Evolutionary conservation across 2,113 vertebrate genomes (phyloP).

Genomic region (Leuciscus idus): DNA sequence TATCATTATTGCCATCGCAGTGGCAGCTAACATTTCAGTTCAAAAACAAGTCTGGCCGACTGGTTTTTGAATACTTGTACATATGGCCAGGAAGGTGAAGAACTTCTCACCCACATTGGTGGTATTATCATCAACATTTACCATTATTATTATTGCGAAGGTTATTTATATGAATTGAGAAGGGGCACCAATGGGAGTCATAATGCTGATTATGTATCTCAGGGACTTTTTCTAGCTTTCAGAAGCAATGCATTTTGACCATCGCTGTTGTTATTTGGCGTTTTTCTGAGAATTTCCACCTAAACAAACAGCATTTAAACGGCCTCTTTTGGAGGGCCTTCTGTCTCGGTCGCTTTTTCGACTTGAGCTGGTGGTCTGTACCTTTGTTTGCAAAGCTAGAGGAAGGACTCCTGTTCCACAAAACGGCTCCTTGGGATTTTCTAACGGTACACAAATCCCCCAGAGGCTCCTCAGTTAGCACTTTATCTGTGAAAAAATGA

Average conservation of each 20-base stretch:
- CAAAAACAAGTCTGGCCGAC: constrained; percentile 37
- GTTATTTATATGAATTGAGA: constrained; percentile 64
- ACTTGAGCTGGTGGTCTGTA: constrained; percentile 54
- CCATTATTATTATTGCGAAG: constrained; percentile 49
- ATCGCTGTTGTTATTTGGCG: constrained; percentile 72
- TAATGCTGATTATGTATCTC: constrained; percentile 78
- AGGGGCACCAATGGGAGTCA: constrained; percentile 68
- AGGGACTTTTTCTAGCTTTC: constrained; percentile 81
- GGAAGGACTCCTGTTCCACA: constrained; percentile 57
- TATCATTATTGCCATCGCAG: constrained; percentile 66
- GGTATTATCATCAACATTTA: constrained; percentile 46
- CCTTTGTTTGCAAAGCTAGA: constrained; percentile 62
- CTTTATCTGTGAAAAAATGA: constrained; percentile 78
- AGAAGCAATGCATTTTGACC: constrained; percentile 75
- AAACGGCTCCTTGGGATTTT: constrained; percentile 63
- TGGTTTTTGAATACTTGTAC: constrained; percentile 51
- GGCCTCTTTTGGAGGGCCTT: constrained; percentile 28
- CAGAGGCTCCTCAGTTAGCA: constrained; percentile 77
- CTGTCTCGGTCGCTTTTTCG: constrained; percentile 12
- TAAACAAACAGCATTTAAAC: constrained; percentile 58
- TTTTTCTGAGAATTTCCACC: constrained; percentile 58
- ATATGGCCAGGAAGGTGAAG: constrained; percentile 49
- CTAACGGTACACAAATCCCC: constrained; percentile 72
- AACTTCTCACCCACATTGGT: constrained; percentile 52
- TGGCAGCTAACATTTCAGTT: constrained; percentile 73